These are phyloP conservation scores for Hydrochoerus hydrochaeris DNA, from an alignment of 2,113 vertebrate genomes.

Conservation along the genomic window DNA sequence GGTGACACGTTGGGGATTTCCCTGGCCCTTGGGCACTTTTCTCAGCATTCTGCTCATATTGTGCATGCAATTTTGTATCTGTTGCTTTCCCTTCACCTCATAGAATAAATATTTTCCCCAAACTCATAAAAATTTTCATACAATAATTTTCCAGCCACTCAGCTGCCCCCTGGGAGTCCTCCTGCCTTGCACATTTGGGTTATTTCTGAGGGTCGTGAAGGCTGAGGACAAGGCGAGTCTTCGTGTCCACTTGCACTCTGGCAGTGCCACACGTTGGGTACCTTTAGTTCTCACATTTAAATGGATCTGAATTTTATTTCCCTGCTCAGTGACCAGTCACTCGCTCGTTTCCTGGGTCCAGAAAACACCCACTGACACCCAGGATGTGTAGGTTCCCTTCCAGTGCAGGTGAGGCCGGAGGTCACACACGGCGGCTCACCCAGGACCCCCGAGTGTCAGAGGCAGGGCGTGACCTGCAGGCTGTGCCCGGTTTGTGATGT, in stretches of 20 bases:
- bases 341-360: neutral
- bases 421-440: neutral
- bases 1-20: constrained; percentile 53
- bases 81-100: constrained; percentile 1
- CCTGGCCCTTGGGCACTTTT: constrained; percentile 22
- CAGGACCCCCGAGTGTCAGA: fast-evolving
- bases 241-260: neutral
- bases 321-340: neutral
- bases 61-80: constrained; percentile 32
- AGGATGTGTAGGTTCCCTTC: fast-evolving
- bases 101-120: constrained; percentile 18
- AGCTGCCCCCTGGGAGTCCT: neutral
- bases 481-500: neutral
- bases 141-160: constrained; percentile 21
- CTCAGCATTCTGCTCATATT: constrained; percentile 35
- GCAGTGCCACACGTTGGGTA: neutral
- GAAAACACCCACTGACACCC: neutral
- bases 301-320: neutral
- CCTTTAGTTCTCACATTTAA: neutral
- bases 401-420: neutral
- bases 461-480: neutral
- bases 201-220: neutral
- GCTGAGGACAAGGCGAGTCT: neutral
- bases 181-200: neutral
- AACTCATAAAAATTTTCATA: constrained; percentile 54